These are phyloP conservation scores for Gorsachius goisagi DNA, from an alignment of 2,113 vertebrate genomes.

Conservation along the genomic window DNA sequence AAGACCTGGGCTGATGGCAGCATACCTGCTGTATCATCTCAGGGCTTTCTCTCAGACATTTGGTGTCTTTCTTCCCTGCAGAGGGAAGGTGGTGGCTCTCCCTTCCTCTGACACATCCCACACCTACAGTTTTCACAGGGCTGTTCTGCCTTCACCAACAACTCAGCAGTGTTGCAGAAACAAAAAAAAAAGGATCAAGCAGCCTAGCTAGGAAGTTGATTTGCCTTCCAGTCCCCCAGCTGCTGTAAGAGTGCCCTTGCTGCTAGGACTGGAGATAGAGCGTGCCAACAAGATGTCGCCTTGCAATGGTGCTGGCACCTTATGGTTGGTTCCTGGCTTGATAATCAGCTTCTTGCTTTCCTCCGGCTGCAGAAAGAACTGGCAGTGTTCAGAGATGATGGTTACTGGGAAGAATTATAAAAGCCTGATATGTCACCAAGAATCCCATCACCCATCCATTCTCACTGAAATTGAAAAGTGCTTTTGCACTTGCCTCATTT, in stretches of 20 bases:
- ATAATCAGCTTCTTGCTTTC: neutral
- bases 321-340: neutral
- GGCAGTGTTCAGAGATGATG: neutral
- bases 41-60: neutral
- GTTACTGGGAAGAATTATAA: neutral
- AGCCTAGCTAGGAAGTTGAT: neutral
- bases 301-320: neutral
- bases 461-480: neutral
- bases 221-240: neutral
- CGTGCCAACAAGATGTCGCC: neutral
- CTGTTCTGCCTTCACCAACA: neutral
- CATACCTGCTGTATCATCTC: neutral
- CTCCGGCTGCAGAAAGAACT: neutral
- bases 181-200: neutral
- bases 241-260: neutral
- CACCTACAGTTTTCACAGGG: neutral
- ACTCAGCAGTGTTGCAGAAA: neutral
- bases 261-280: neutral
- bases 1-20: neutral
- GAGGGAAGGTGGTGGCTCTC: neutral
- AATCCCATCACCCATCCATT: neutral
- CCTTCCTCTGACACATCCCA: neutral
- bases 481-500: neutral
- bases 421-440: neutral
- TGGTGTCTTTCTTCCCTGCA: neutral